Evolutionary conservation across 2,797 vertebrate genomes (phyloP), one percentile per base, ranked within the genome.

Genomic region (Adelosebastes latens): DNA sequence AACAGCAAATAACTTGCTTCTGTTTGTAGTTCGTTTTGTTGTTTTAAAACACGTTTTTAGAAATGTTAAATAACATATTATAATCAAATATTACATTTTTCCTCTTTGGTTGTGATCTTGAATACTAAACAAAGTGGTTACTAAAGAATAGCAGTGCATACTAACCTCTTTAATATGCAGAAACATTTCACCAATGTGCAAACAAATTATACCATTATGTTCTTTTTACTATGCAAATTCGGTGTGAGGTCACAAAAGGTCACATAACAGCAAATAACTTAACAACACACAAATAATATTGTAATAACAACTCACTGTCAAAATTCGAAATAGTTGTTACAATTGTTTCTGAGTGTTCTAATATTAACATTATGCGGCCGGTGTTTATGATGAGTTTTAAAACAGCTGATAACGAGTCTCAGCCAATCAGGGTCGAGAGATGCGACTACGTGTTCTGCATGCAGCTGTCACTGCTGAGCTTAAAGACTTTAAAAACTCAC

Each of bases 401-500:
- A 71, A 71, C 6, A 16, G 18, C 8, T 9, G 13, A n/a, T 22
- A 16, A 39, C 3, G 16, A 2, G 1, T 65, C 18, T 64, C 32
- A 79, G 31, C 81, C 85, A 84, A 82, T 86, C 70, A 72, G 31
- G 4, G 9, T 3, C 8, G 20, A 67, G 61, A 59, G 55, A 24
- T 61, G 9, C 22, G 2, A 8, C 31, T 9, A 8, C 24, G 46
- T 56, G 36, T 52, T 18, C 25, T 3, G 20, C 34, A 29, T 3
- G 31, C 13, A 34, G 29, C 11, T 4, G 24, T 20, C 8, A 39
- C 10, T 10, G 42, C 1, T 7, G 27, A 22, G 2, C 2, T 58
- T 58, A 32, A 6, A 71, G 52, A 12, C 5, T 66, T 22, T 34
- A 34, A 10, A 2, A 20, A 88, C 93, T 92, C 86, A 93, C 91